Conservation (phyloP, 2,888 invertebrate genomes). For the Nomada fabriciana region DNA sequence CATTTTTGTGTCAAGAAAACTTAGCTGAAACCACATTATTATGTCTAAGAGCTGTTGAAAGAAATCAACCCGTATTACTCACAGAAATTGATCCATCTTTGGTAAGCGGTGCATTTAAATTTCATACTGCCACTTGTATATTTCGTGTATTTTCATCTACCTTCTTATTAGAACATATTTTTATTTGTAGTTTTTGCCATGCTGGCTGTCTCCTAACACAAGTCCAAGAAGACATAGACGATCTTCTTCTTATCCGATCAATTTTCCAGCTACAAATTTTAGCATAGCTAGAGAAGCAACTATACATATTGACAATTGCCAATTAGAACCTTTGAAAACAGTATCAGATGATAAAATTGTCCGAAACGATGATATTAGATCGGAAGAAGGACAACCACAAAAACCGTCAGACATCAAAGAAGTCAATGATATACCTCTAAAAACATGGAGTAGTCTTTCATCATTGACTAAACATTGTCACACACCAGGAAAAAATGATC, state of each 20-base stretch:
- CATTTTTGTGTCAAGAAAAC: slow-evolving; percentile 87
- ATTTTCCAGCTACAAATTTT: slow-evolving; percentile 70
- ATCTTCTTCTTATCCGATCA: slow-evolving; percentile 82
- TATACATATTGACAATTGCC: slow-evolving; percentile 38
- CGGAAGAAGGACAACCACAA: slow-evolving; percentile 22
- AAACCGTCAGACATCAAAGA: slow-evolving; percentile 32
- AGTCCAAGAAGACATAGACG: slow-evolving; percentile 81
- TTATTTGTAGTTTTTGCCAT: slow-evolving; percentile 77
- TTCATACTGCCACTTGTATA: neutral
- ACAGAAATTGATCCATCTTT: slow-evolving; percentile 88
- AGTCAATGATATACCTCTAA: slow-evolving; percentile 64
- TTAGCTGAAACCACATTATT: slow-evolving; percentile 88
- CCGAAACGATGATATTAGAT: slow-evolving; percentile 17
- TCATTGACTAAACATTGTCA: slow-evolving; percentile 70
- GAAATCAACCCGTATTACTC: slow-evolving; percentile 87
- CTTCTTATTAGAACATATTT: slow-evolving; percentile 17
- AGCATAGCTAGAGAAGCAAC: slow-evolving; percentile 43
- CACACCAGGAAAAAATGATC: slow-evolving; percentile 51
- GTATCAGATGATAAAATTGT: slow-evolving; percentile 7
- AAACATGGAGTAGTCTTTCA: slow-evolving; percentile 79
- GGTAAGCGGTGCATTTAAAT: slow-evolving; percentile 74
- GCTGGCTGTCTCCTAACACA: slow-evolving; percentile 77
- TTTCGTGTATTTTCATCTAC: neutral
- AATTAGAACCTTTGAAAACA: slow-evolving; percentile 58
- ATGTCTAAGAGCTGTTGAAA: slow-evolving; percentile 88